phyloP scores from a whole-genome alignment of 92 coral and sea anemone genomes.

The Anthopleura xanthogrammica region DNA sequence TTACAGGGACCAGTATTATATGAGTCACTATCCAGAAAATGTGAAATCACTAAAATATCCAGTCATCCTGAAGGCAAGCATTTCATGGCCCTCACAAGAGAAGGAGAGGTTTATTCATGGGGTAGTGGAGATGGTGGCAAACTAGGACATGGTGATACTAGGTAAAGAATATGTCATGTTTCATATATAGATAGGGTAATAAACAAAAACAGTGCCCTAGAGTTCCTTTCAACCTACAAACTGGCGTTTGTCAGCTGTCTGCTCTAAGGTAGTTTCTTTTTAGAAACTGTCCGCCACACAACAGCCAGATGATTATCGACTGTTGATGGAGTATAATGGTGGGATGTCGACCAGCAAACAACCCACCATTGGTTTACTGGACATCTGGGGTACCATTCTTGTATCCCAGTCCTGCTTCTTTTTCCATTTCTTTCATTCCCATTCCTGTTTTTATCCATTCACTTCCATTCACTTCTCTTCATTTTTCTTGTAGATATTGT shows the following conservation, averaged over 20 bases:
- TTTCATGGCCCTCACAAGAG: slow-evolving; percentile 92
- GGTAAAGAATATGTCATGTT: slow-evolving; percentile 39
- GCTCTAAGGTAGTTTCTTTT: too few relatives aligned
- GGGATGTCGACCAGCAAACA: too few relatives aligned
- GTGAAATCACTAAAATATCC: slow-evolving; percentile 74
- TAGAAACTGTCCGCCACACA: too few relatives aligned
- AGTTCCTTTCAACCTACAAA: too few relatives aligned
- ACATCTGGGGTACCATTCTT: too few relatives aligned
- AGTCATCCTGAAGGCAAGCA: slow-evolving; percentile 94
- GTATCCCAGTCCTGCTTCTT: not conserved
- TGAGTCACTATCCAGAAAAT: slow-evolving; percentile 78
- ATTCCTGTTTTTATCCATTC: not conserved
- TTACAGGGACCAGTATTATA: slow-evolving; percentile 74
- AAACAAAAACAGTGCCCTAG: not conserved
- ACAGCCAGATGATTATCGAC: too few relatives aligned
- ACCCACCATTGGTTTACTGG: too few relatives aligned
- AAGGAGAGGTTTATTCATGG: slow-evolving; percentile 95
- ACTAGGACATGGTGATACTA: slow-evolving; percentile 95
- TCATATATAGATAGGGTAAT: not conserved
- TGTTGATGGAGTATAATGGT: too few relatives aligned
- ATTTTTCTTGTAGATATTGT: not conserved
- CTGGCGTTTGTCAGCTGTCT: too few relatives aligned
- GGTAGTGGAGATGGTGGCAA: slow-evolving; percentile 98
- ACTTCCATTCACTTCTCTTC: not conserved
- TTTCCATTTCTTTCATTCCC: not conserved